phyloP scores from a whole-genome alignment of 2,888 invertebrate genomes.

The Diplazon laetatorius region DNA sequence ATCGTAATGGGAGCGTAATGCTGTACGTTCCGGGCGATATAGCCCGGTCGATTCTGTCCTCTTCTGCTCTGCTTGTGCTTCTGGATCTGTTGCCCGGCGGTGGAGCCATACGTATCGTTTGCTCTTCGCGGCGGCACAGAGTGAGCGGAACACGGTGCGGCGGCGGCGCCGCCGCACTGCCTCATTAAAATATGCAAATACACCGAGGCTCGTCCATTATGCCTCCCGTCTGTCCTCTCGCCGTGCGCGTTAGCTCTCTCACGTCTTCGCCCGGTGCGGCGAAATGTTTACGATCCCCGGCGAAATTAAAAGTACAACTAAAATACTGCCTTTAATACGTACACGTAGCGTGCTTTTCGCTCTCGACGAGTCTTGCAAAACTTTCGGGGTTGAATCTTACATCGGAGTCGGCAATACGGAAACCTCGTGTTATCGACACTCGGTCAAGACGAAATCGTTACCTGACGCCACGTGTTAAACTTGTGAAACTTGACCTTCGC shows the following conservation, averaged over 20 bases:
- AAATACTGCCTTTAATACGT: slow-evolving; percentile 79
- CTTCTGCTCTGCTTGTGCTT: not conserved
- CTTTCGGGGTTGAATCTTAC: no score
- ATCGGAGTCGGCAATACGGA: no score
- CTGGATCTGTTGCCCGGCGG: slow-evolving; percentile 13
- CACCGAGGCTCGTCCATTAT: slow-evolving; percentile 74
- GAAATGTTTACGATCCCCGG: slow-evolving; percentile 82
- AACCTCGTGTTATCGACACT: no score
- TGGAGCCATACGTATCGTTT: not conserved
- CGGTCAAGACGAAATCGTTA: no score
- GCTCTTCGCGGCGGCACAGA: slow-evolving; percentile 24
- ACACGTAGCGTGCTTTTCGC: slow-evolving; percentile 69
- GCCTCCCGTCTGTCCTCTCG: slow-evolving; percentile 64
- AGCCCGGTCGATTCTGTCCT: slow-evolving; percentile 6
- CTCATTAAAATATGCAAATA: slow-evolving; percentile 83
- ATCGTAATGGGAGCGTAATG: not conserved
- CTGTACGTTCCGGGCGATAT: not conserved
- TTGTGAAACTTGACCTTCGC: no score
- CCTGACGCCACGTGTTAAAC: no score
- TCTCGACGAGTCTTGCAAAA: slow-evolving; percentile 30
- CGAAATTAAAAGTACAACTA: slow-evolving; percentile 81
- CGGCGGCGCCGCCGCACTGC: slow-evolving; percentile 68
- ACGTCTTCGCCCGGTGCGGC: slow-evolving; percentile 70
- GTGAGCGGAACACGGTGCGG: slow-evolving; percentile 62
- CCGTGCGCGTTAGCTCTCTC: slow-evolving; percentile 41